A percentile compares a stretch with the other conserved stretches of the same genome.
These are phyloP conservation scores for Athalia rosae DNA, from an alignment of 2,888 invertebrate species.

Conservation along the genomic window DNA sequence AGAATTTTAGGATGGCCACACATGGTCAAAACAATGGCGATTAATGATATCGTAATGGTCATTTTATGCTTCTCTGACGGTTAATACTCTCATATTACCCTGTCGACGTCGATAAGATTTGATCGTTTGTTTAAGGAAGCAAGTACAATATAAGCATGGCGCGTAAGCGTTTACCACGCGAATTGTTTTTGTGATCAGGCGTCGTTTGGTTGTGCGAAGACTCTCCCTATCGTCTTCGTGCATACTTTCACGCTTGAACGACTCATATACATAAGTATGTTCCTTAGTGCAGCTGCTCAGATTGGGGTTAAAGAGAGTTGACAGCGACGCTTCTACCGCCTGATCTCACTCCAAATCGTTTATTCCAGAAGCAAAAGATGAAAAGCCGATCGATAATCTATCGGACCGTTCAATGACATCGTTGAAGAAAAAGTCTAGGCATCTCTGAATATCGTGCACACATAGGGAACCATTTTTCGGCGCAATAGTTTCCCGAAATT, in stretches of 20 bases:
- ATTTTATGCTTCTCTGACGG: not conserved
- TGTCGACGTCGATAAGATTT: slow-evolving; percentile 29
- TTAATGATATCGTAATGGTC: not conserved
- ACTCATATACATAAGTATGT: not conserved
- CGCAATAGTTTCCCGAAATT: too few relatives aligned
- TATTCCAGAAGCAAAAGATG: too few relatives aligned
- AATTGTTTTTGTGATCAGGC: slow-evolving; percentile 11
- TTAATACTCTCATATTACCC: slow-evolving; percentile 9
- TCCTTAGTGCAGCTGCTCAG: slow-evolving; percentile 7
- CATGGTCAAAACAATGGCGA: too few relatives aligned
- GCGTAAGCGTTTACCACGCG: not conserved
- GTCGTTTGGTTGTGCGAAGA: not conserved
- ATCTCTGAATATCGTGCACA: too few relatives aligned
- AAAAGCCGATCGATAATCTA: too few relatives aligned
- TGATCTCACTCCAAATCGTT: not conserved
- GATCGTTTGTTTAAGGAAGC: not conserved
- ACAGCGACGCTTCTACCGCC: slow-evolving; percentile 3
- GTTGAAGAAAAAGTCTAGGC: too few relatives aligned
- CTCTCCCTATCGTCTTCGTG: not conserved
- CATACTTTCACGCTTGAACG: slow-evolving; percentile 13
- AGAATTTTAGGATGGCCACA: too few relatives aligned
- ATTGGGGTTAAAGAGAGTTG: slow-evolving; percentile 43
- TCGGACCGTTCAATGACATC: too few relatives aligned
- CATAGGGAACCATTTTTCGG: too few relatives aligned
- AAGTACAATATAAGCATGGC: not conserved